Evolutionary conservation across 2,797 vertebrate species (phyloP).

Genomic region (Salarias fasciatus): DNA sequence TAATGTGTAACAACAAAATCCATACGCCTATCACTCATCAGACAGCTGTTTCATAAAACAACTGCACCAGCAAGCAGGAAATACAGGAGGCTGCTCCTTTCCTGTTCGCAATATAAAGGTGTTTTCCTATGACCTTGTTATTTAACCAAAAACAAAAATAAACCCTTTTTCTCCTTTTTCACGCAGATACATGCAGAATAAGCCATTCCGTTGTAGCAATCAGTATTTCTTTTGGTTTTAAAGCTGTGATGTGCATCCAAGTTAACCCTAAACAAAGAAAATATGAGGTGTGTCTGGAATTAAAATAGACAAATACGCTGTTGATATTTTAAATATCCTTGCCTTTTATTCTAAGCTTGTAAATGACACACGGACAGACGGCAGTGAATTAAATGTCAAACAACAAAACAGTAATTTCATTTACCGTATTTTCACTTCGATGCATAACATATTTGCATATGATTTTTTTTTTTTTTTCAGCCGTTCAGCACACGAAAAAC

Average conservation of each 20-base stretch:
- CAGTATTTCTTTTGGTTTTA: neutral
- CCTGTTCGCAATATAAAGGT: slow-evolving; percentile 36
- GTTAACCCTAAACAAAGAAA: slow-evolving; percentile 3
- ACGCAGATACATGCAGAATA: slow-evolving; percentile 1
- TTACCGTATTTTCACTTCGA: slow-evolving; percentile 13
- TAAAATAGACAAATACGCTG: neutral
- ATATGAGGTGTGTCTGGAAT: slow-evolving; percentile 1
- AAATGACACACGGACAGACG: neutral
- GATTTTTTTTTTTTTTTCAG: neutral
- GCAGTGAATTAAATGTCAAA: too few species aligned
- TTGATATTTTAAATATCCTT: neutral
- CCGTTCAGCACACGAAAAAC: too few species aligned
- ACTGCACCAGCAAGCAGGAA: slow-evolving; percentile 39
- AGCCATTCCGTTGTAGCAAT: slow-evolving; percentile 1
- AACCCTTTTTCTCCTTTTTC: neutral
- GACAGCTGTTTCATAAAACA: slow-evolving; percentile 53
- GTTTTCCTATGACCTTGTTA: slow-evolving; percentile 38
- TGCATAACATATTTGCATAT: slow-evolving; percentile 10
- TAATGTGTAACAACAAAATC: slow-evolving; percentile 71
- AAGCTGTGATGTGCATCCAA: slow-evolving; percentile 3
- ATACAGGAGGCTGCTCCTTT: slow-evolving; percentile 34
- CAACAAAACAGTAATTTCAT: too few species aligned
- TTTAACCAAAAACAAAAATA: slow-evolving; percentile 24
- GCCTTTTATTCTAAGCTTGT: neutral
- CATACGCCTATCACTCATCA: slow-evolving; percentile 53